These are phyloP conservation scores for Rhincodon typus DNA, from an alignment of 2,797 vertebrate species.

Conservation along the genomic window DNA sequence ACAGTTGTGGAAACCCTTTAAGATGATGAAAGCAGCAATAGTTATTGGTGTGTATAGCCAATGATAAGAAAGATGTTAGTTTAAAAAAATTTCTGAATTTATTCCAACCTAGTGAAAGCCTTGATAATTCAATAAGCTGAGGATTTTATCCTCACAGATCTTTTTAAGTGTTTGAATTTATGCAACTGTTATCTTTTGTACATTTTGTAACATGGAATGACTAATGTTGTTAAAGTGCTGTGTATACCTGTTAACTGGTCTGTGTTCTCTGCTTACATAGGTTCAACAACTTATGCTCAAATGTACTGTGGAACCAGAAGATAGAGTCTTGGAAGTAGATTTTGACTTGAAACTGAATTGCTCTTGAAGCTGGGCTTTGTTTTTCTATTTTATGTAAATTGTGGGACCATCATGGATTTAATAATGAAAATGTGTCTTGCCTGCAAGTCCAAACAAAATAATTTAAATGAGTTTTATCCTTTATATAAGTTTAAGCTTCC, in stretches of 20 bases:
- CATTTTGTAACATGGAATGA: neutral
- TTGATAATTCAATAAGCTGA: neutral
- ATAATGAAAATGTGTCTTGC: conserved; percentile 57
- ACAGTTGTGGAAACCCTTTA: neutral
- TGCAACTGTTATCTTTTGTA: neutral
- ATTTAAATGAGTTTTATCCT: conserved; percentile 71
- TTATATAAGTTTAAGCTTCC: conserved; percentile 56
- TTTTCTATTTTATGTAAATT: conserved; percentile 63
- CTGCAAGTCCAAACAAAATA: conserved; percentile 59
- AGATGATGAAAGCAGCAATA: neutral
- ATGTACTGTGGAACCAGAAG: conserved; percentile 82
- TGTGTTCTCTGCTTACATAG: conserved; percentile 52
- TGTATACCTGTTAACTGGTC: neutral
- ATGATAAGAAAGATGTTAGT: neutral
- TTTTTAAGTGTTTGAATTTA: neutral
- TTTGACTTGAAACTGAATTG: conserved; percentile 66
- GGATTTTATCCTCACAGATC: neutral
- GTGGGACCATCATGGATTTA: conserved; percentile 77
- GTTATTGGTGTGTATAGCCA: too few species aligned
- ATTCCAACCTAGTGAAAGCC: neutral
- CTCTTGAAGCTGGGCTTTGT: conserved; percentile 72
- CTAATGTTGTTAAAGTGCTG: neutral
- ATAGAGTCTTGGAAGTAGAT: conserved; percentile 60
- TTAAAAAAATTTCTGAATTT: neutral
- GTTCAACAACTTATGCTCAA: conserved; percentile 71